These are phyloP conservation scores for Timandra comae DNA, from an alignment of 2,888 invertebrate species.

Conservation along the genomic window DNA sequence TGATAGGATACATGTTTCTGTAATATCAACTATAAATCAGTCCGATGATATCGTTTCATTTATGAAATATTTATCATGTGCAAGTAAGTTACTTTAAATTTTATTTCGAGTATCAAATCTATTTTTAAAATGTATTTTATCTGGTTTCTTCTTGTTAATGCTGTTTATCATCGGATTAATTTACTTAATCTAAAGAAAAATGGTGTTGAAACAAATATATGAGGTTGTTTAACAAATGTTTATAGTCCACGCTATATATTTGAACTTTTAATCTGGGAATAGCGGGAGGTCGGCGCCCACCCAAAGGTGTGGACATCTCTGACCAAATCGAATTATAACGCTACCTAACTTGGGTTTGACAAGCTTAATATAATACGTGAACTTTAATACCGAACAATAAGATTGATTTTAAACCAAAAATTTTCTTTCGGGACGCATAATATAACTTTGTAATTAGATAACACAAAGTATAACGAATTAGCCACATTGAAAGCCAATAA, in stretches of 20 bases:
- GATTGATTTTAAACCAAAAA: too few species aligned
- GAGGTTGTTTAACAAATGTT: slow-evolving; percentile 60
- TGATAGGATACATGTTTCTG: slow-evolving; percentile 37
- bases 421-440: too few species aligned
- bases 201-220: slow-evolving; percentile 61
- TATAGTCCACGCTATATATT: slow-evolving; percentile 57
- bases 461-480: slow-evolving; percentile 47
- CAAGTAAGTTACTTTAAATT: slow-evolving; percentile 12
- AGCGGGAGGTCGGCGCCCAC: slow-evolving; percentile 68
- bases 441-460: slow-evolving; percentile 27
- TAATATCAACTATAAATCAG: slow-evolving; percentile 37
- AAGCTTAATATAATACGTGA: too few species aligned
- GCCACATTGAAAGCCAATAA: slow-evolving; percentile 44
- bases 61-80: slow-evolving; percentile 20
- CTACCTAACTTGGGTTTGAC: slow-evolving; percentile 31
- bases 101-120: slow-evolving; percentile 16
- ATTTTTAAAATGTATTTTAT: slow-evolving; percentile 24
- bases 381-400: too few species aligned
- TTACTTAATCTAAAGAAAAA: slow-evolving; percentile 50
- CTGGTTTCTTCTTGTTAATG: slow-evolving; percentile 28
- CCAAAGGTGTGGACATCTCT: slow-evolving; percentile 68
- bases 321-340: slow-evolving; percentile 65
- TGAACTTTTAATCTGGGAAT: slow-evolving; percentile 54
- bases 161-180: slow-evolving; percentile 35
- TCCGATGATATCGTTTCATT: slow-evolving; percentile 23